Conservation (phyloP, 2,888 invertebrate genomes). For the Torymus tubicola region DNA sequence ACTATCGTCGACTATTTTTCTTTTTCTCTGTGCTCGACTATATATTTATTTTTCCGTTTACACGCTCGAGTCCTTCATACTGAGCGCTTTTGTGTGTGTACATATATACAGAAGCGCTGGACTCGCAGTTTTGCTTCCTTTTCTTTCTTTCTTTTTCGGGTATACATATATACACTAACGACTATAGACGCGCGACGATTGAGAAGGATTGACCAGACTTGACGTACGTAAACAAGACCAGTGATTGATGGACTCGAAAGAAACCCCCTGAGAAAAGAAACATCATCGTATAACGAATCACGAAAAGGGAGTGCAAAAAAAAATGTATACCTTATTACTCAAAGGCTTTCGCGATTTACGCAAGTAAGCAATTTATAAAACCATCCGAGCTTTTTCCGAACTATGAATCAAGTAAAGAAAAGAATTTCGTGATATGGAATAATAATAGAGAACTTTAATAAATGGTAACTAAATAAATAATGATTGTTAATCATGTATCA, state of each 20-base stretch:
- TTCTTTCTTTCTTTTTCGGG: constrained; percentile 30
- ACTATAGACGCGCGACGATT: not conserved
- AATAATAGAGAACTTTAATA: too few relatives aligned
- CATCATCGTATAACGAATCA: too few relatives aligned
- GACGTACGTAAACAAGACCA: not conserved
- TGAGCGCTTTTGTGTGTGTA: not conserved
- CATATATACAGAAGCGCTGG: not conserved
- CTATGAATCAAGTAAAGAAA: too few relatives aligned
- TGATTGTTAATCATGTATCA: too few relatives aligned
- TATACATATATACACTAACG: not conserved
- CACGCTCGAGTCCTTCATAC: not conserved
- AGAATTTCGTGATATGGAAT: too few relatives aligned
- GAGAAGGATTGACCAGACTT: not conserved
- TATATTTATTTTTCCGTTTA: constrained; percentile 1
- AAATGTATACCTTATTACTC: not conserved
- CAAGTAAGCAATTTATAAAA: too few relatives aligned
- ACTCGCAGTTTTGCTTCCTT: not conserved
- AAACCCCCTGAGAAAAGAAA: too few relatives aligned
- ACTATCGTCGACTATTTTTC: constrained; percentile 6
- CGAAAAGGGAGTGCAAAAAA: too few relatives aligned
- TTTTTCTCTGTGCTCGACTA: not conserved
- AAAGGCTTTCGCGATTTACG: too few relatives aligned
- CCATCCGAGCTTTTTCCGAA: too few relatives aligned
- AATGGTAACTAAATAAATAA: too few relatives aligned
- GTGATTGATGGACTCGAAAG: too few relatives aligned